Evolutionary conservation across 2,888 invertebrate genomes (phyloP), one percentile per base, ranked within the genome.

Genomic region (Mythimna pallens): DNA sequence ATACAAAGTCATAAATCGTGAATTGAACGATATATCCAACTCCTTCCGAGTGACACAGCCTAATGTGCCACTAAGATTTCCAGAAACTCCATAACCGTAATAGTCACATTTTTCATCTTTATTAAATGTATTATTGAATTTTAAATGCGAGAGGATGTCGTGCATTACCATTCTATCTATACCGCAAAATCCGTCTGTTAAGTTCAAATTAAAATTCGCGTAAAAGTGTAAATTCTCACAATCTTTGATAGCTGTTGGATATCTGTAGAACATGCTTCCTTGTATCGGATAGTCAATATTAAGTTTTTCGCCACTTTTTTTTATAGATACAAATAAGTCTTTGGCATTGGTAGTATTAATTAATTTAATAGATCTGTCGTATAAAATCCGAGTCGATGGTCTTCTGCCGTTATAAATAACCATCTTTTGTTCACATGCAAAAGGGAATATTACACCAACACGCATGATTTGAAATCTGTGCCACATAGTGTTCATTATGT

Each of bases 21-120:
- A 92, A 81, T 93, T 93, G 47, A 93, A 93, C 0, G 93, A 93
- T 63, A 93, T 86, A 65, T 93, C 93, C 25, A 92, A 76, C 59
- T 89, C 81, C 14, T 86, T 73, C 2, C 84, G 77, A 36, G 89
- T 57, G 4, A 93, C 72, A 63, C 90, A 88, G 1, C 90, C 90
- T 30, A 93, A 86, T 55, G 89, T 91, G 0, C 93, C 93, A 3
- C 87, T 88, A 6, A 78, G 71, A 4, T 87, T 85, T 7, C 85
- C 69, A 2, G 61, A 47, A 0, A 69, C 68, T 10, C 78, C 79
- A 61, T 87, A 91, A 0, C 93, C 93, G 54, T 89, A 93, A 57
- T 50, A 77, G 36, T 82, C 62, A 65, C 86, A 87, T 10, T 70
- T 66, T 0, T 82, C 68, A 12, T 87, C 73, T 0, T 70, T 70